These are phyloP conservation scores for Netelia fuscicornis DNA, from an alignment of 2,888 invertebrate genomes.

Conservation along the genomic window DNA sequence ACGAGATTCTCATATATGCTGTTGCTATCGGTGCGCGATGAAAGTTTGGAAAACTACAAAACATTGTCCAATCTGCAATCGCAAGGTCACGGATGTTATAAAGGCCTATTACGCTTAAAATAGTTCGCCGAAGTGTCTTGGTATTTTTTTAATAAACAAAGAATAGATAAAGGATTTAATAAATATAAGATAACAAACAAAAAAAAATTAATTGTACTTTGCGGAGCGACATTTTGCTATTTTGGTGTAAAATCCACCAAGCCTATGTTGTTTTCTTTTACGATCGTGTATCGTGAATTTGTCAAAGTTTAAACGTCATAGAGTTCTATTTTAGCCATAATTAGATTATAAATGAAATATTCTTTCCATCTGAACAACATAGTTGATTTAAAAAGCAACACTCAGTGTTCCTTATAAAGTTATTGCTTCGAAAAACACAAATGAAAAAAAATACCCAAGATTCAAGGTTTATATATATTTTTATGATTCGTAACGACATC, in stretches of 20 bases:
- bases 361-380: neutral
- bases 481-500: neutral
- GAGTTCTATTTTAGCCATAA: too few species aligned
- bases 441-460: neutral
- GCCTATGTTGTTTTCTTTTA: neutral
- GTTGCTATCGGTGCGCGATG: slow-evolving; percentile 90
- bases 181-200: neutral
- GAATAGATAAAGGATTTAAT: too few species aligned
- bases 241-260: neutral
- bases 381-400: neutral
- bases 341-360: too few species aligned
- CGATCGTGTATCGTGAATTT: neutral
- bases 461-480: neutral
- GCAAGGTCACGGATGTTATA: slow-evolving; percentile 89
- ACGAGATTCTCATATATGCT: slow-evolving; percentile 88
- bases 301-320: too few species aligned
- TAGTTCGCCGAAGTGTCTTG: neutral
- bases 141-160: slow-evolving; percentile 8
- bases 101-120: slow-evolving; percentile 85
- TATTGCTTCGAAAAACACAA: neutral
- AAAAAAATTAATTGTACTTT: neutral
- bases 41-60: slow-evolving; percentile 88
- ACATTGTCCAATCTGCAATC: slow-evolving; percentile 90
- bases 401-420: neutral
- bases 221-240: neutral